Evolutionary conservation across 2,797 vertebrate species (phyloP), one percentile per base, ranked within the genome.

Genomic region (Trachops cirrhosus): DNA sequence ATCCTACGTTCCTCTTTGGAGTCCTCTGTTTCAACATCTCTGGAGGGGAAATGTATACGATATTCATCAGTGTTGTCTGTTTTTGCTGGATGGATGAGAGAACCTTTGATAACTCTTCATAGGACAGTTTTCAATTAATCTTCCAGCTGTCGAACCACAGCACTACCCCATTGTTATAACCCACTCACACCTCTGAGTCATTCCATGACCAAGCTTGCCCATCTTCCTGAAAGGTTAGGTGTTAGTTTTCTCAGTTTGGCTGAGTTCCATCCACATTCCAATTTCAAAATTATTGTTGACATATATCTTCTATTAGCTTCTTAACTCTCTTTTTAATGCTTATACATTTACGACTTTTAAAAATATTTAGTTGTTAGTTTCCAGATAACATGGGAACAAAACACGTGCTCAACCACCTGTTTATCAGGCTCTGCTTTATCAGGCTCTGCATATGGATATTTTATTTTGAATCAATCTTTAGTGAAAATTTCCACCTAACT

Each of bases 401-500:
- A 79, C 64, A 75, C 82, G 70, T 86, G 62, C 79, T 95, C 57
- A 86, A 82, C 26, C 68, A 92, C 83, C 44, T 26, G 50, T 44
- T 91, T 94, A 93, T 93, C 67, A 71, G 24, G 19, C 44, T 75
- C 44, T 92, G 44, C 44, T 44, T 91, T 94, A 93, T 92, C 67
- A 67, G 24, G 19, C 48, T 75, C 44, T 93, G 44, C 44, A 44
- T 44, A 44, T 44, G 44, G 44, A 44, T 44, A 26, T 16, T 91
- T 44, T 24, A 37, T 89, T 91, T 91, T 34, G 67, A 71, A 89
- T 96, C 89, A 93, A 73, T 97, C 89, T 91, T 93, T 95, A 94
- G 82, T 50, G 89, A 94, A 91, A 95, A 89, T 86, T 82, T 96
- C 18, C 80, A 34, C 46, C 70, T 96, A 89, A 91, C 59, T 34